Evolutionary conservation across 2,888 invertebrate species (phyloP), one percentile per base, ranked within the genome.

Genomic region (Acutogordius australiensis): DNA sequence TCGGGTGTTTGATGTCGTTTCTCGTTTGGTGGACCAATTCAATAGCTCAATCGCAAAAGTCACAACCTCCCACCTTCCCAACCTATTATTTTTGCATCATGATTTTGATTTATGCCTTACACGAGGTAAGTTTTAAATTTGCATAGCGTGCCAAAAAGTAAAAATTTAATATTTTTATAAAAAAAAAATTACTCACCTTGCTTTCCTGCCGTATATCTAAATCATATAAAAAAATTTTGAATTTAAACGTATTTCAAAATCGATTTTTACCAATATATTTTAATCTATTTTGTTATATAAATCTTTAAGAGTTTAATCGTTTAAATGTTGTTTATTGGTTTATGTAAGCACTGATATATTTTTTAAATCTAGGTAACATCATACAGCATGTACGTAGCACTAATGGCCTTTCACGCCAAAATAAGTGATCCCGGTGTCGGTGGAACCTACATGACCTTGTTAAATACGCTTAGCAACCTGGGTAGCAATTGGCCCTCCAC

Each of bases 401-500:
- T 82, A 62, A 94, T 97, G 90, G 85, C 90, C 8, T 97, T 97
- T 75, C 87, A 86, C 72, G 94, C 94, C 0, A 82, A 84, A 72
- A 80, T 97, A 59, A 90, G 90, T 62, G 97, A 99, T 70, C 88
- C 91, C 0, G 77, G 81, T 0, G 86, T 94, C 0, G 97, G 97
- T 1, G 91, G 97, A 2, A 97, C 97, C 0, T 97, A 99, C 70
- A 97, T 97, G 97, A 99, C 97, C 0, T 76, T 97, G 60, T 75
- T 97, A 21, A 99, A 97, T 70, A 97, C 97, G 0, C 76, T 94
- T 26, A 79, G 81, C 58, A 97, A 97, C 75, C 76, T 97, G 62
- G 97, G 97, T n/a, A 86, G 86, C 2, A 91, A 88, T 69, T 94
- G 91, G 94, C 91, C 94, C 0, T 79, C 81, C 62, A 88, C 90